A percentile compares a stretch with the other conserved stretches of the same genome.
Evolutionary conservation across 2,113 vertebrate species (phyloP).

Genomic region (Ciconia boyciana): DNA sequence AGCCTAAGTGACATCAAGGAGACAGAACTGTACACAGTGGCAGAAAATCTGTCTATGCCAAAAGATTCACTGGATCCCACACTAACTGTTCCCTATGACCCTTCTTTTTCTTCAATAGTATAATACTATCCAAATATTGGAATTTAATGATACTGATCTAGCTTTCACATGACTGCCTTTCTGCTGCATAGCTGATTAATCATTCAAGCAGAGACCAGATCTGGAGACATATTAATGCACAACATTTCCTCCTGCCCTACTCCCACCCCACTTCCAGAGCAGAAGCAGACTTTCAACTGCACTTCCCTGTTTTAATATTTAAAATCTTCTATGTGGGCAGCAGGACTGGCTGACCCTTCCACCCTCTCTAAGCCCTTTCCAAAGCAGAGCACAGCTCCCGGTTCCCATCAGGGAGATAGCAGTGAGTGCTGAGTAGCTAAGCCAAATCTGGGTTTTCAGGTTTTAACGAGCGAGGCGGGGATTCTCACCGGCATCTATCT

Average conservation of each 20-base stretch:
- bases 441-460: neutral
- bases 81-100: neutral
- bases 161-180: neutral
- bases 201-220: neutral
- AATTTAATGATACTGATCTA: neutral
- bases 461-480: accelerated
- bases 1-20: neutral
- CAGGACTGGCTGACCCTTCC: neutral
- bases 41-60: neutral
- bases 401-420: neutral
- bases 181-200: neutral
- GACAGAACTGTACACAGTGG: neutral
- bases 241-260: neutral
- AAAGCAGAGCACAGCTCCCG: neutral
- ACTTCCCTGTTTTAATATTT: neutral
- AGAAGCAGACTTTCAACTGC: neutral
- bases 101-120: neutral
- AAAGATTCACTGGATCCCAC: neutral
- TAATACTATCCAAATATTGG: neutral
- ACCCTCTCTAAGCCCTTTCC: neutral
- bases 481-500: neutral
- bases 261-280: neutral
- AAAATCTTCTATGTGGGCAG: neutral
- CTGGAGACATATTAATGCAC: neutral
- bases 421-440: neutral